phyloP scores from a whole-genome alignment of 2,113 vertebrate genomes.

The Mugil cephalus region DNA sequence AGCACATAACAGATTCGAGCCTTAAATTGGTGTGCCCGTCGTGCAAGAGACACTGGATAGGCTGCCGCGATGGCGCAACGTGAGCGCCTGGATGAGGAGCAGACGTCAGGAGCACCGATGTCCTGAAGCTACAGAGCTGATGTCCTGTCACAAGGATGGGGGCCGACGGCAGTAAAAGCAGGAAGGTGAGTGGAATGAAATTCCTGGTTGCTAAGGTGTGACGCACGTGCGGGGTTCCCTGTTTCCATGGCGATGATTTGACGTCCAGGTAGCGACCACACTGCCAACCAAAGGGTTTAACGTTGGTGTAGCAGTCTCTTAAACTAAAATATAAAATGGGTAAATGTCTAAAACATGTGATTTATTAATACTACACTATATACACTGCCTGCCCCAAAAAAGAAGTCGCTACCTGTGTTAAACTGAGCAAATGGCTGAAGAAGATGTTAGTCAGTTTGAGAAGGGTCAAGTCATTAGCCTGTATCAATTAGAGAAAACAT shows the following conservation, averaged over 20 bases:
- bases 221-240: conserved; percentile 29
- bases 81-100: conserved; percentile 48
- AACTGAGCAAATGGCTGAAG: no score
- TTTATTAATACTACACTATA: neutral
- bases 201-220: conserved; percentile 43
- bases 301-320: no score
- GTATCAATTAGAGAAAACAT: no score
- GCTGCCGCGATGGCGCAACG: conserved; percentile 3
- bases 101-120: no score
- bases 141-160: conserved; percentile 76
- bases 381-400: no score
- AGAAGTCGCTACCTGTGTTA: no score
- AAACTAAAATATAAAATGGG: neutral
- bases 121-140: conserved; percentile 31
- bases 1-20: rapidly evolving
- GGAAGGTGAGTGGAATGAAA: conserved; percentile 71
- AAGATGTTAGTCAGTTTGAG: no score
- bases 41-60: neutral
- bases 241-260: conserved; percentile 53
- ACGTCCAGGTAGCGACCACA: neutral
- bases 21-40: rapidly evolving
- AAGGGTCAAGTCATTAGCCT: no score
- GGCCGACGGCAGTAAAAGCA: conserved; percentile 79
- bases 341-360: neutral
- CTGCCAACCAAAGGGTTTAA: no score